phyloP scores from a whole-genome alignment of 2,113 vertebrate species.

The Pyxicephalus adspersus region DNA sequence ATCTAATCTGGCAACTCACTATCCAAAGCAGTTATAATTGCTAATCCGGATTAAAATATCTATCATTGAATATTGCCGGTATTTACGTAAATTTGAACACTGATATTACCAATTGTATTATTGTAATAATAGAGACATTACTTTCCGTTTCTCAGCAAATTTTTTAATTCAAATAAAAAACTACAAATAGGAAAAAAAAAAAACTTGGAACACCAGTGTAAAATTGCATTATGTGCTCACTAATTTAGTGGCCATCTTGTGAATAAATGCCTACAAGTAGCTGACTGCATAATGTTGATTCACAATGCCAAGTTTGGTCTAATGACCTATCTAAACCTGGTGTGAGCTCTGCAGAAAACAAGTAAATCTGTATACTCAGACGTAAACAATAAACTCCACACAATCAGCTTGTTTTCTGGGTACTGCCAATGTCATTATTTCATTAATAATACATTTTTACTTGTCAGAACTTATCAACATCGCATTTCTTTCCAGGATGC shows the following conservation, averaged over 20 bases:
- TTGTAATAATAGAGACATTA: too few species aligned
- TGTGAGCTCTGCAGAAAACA: constrained; percentile 62
- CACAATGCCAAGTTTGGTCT: constrained; percentile 56
- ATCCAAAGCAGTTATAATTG: too few species aligned
- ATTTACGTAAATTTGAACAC: too few species aligned
- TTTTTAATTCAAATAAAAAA: not conserved
- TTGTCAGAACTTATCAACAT: constrained; percentile 75
- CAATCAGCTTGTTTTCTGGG: constrained; percentile 67
- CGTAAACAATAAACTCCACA: constrained; percentile 63
- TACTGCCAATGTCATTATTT: constrained; percentile 69
- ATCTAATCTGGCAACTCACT: too few species aligned
- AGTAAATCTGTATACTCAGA: constrained; percentile 57
- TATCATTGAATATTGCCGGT: too few species aligned
- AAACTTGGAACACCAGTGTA: constrained; percentile 22
- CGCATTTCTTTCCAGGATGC: constrained; percentile 64
- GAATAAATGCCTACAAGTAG: constrained; percentile 45
- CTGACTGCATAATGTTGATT: constrained; percentile 40
- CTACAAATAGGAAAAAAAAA: constrained; percentile 9
- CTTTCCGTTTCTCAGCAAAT: not conserved
- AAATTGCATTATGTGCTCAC: constrained; percentile 30
- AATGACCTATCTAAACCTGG: constrained; percentile 56
- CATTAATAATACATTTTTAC: constrained; percentile 79
- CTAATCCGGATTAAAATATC: too few species aligned
- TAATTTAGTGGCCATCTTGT: constrained; percentile 34
- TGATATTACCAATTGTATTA: too few species aligned